These are phyloP conservation scores for Benitochromis conjunctus DNA, from an alignment of 2,113 vertebrate species.

Conservation along the genomic window DNA sequence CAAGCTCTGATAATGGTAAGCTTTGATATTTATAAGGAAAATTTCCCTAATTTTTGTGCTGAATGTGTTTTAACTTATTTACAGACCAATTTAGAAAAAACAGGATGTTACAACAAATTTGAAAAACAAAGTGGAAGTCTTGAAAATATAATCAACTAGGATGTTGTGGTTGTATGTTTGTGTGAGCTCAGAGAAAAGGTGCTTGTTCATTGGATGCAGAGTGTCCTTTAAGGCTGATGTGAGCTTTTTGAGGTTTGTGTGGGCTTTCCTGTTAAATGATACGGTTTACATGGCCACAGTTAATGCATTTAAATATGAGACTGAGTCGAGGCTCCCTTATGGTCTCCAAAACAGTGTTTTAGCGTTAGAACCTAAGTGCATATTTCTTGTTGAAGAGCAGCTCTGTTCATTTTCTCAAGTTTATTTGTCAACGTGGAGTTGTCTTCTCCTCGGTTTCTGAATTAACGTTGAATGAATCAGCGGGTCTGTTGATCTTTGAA, in stretches of 20 bases:
- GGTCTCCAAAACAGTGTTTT: background rate
- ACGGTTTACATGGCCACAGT: background rate
- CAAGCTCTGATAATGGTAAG: slow-evolving; percentile 35
- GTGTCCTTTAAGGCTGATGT: background rate
- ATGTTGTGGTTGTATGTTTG: background rate
- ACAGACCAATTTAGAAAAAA: background rate
- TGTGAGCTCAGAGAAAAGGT: background rate
- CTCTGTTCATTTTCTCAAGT: background rate
- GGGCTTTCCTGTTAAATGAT: background rate
- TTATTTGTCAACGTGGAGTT: background rate
- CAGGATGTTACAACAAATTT: background rate
- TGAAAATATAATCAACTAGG: background rate
- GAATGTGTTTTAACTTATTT: background rate
- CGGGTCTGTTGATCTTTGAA: background rate
- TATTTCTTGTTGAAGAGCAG: background rate
- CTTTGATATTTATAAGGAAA: background rate
- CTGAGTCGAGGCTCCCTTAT: background rate
- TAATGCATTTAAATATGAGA: background rate
- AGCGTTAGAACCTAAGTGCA: background rate
- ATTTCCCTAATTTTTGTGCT: background rate
- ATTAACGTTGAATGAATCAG: background rate
- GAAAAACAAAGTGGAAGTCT: background rate
- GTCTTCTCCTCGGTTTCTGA: background rate
- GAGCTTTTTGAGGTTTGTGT: background rate
- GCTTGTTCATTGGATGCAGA: background rate